phyloP scores from a whole-genome alignment of 1,140 invertebrate genomes.

The Macrobrachium nipponense region DNA sequence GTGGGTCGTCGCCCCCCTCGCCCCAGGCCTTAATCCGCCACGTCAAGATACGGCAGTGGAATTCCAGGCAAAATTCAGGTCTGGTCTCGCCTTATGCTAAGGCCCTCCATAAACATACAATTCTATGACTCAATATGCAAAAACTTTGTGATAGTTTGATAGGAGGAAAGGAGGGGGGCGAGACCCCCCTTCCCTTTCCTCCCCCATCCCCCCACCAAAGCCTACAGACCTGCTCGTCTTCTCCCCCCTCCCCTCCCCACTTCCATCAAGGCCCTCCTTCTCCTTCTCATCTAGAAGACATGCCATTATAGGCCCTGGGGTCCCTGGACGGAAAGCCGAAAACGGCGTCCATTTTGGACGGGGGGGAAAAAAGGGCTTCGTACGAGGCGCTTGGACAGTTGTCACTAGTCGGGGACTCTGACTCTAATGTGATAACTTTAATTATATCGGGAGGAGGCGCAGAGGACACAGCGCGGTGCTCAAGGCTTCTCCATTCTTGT shows the following conservation, averaged over 20 bases:
- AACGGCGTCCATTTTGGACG: background rate
- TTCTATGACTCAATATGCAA: conserved; percentile 60
- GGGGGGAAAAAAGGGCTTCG: background rate
- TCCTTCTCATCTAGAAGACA: background rate
- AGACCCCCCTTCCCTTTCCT: background rate
- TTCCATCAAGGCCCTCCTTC: conserved; percentile 24
- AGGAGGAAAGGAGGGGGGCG: conserved; percentile 40
- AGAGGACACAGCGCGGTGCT: background rate
- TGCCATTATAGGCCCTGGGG: background rate
- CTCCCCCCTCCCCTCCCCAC: background rate
- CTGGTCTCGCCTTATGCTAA: conserved; percentile 57
- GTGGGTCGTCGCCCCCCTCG: no score
- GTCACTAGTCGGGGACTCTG: conserved; percentile 31
- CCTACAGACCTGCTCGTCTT: conserved; percentile 6
- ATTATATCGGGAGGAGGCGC: conserved; percentile 17
- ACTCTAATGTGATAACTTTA: conserved; percentile 57
- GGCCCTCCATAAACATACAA: conserved; percentile 52
- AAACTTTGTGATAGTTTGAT: conserved; percentile 60
- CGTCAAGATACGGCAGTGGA: conserved; percentile 45
- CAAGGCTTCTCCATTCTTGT: conserved; percentile 28
- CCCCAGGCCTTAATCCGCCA: no score
- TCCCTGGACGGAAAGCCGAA: background rate
- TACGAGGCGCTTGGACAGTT: conserved; percentile 22
- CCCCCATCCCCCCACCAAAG: conserved; percentile 6
- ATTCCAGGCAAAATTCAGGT: conserved; percentile 50